These are phyloP conservation scores for Nanorana parkeri DNA, from an alignment of 2,113 vertebrate genomes.

Conservation along the genomic window DNA sequence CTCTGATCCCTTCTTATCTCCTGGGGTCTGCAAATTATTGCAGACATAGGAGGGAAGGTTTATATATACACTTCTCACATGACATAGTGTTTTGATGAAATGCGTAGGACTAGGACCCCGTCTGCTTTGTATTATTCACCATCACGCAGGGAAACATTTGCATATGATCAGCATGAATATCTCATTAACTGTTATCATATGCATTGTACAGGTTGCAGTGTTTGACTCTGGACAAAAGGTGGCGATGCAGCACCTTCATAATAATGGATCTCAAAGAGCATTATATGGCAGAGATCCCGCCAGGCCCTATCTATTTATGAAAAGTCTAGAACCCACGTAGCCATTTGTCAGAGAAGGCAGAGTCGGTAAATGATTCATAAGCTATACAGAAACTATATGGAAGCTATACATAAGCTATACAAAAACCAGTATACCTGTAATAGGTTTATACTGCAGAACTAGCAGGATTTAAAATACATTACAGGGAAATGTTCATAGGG, in stretches of 20 bases:
- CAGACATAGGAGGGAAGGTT: conserved; percentile 34
- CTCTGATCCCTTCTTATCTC: conserved; percentile 55
- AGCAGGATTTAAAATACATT: too few relatives aligned
- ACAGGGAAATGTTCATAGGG: too few relatives aligned
- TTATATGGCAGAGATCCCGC: too few relatives aligned
- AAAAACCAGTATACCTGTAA: too few relatives aligned
- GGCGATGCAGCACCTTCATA: conserved; percentile 4
- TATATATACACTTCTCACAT: conserved; percentile 47
- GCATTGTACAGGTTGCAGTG: conserved; percentile 12
- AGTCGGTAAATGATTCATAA: too few relatives aligned
- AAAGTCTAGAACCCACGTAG: too few relatives aligned
- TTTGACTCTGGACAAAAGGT: background rate
- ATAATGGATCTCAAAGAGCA: background rate
- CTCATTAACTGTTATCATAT: conserved; percentile 55
- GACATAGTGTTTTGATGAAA: conserved; percentile 56
- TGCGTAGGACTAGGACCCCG: conserved; percentile 43
- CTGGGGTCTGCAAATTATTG: conserved; percentile 50
- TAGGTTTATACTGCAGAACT: too few relatives aligned
- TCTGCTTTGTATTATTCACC: conserved; percentile 46
- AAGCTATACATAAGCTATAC: too few relatives aligned
- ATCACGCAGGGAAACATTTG: conserved; percentile 46
- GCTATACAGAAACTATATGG: too few relatives aligned
- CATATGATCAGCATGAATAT: conserved; percentile 50
- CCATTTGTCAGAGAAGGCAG: too few relatives aligned
- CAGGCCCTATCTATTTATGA: too few relatives aligned